Base-by-base conservation (phyloP, 2,888 invertebrate genomes). In the Drosophila mulleri region DNA sequence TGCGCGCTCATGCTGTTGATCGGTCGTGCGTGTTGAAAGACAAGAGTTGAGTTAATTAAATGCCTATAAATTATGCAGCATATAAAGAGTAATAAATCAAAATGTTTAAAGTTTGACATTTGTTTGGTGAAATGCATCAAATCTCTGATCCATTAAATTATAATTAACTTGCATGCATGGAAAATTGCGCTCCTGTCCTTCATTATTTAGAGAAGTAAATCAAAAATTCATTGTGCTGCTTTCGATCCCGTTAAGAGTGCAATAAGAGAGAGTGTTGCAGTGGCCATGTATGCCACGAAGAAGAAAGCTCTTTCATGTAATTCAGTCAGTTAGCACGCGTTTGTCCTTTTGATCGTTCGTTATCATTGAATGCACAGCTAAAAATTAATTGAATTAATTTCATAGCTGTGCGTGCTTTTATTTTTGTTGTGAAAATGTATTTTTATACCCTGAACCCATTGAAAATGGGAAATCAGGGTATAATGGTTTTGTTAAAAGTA, bases 241-340 rank as follows among this genome's bases (percentile, higher is more conserved):
- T 32, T 35, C 4, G 32, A 50, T 50, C 32, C 50, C 50, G 50
- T 50, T 50, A 32, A 50, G 11, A 29, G n/a, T 11, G 48, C 2
- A n/a, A 26, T 26, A 8, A 4, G 47, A 47, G 26, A 29, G 48
- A n/a, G n/a, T 2, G 26, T 5, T 14, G 37, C 3, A 14, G 37
- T 6, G 37, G 11, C 6, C 5, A 29, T 16, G 29, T 3, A 26
- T 8, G 11, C n/a, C 7, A 26, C n/a, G 26, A 2, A n/a, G 32
- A 12, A 18, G 50, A 50, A 50, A 50, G 50, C 32, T 32, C 32
- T 32, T 50, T n/a, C 3, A 18, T n/a, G n/a, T 1, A 2, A 3
- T 29, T 48, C 12, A 32, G 32, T 48, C 12, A 32, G 32, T 50
- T 32, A 50, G 32, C 12, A 6, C 12, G 32, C 32, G 18, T 20